These are phyloP conservation scores for Caracal caracal DNA, from an alignment of 2,113 vertebrate species.

Conservation along the genomic window DNA sequence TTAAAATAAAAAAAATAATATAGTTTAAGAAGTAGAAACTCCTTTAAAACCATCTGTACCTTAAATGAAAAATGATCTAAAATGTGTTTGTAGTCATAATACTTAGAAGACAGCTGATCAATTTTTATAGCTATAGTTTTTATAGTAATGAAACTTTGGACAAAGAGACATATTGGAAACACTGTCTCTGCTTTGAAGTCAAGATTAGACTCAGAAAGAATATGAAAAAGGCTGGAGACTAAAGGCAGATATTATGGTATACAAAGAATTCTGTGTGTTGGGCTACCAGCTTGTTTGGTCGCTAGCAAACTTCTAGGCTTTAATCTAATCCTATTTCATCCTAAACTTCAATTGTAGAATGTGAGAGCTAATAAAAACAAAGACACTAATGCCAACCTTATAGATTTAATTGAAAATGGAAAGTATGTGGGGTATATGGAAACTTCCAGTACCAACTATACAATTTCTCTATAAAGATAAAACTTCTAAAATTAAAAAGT, in stretches of 20 bases:
- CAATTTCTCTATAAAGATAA: neutral
- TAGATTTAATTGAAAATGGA: neutral
- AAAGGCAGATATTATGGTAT: neutral
- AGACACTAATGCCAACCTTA: neutral
- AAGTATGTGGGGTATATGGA: neutral
- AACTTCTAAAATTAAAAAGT: slow-evolving; percentile 14
- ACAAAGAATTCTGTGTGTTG: neutral
- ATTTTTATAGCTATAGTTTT: neutral
- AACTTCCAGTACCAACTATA: neutral
- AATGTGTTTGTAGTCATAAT: neutral
- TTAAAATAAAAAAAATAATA: neutral
- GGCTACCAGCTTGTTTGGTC: neutral
- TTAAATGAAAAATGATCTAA: slow-evolving; percentile 24
- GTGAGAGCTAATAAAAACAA: neutral
- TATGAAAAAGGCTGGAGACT: neutral
- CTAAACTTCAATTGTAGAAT: neutral
- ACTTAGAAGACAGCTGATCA: neutral
- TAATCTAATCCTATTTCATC: neutral
- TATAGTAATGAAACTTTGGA: neutral
- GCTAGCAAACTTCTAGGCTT: neutral
- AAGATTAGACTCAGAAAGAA: neutral
- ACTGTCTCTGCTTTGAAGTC: neutral
- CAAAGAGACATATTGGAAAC: neutral
- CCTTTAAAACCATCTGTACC: slow-evolving; percentile 6
- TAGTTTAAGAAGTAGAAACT: neutral